These are phyloP conservation scores for Gephyroberyx darwinii DNA, from an alignment of 2,797 vertebrate species.

Conservation along the genomic window DNA sequence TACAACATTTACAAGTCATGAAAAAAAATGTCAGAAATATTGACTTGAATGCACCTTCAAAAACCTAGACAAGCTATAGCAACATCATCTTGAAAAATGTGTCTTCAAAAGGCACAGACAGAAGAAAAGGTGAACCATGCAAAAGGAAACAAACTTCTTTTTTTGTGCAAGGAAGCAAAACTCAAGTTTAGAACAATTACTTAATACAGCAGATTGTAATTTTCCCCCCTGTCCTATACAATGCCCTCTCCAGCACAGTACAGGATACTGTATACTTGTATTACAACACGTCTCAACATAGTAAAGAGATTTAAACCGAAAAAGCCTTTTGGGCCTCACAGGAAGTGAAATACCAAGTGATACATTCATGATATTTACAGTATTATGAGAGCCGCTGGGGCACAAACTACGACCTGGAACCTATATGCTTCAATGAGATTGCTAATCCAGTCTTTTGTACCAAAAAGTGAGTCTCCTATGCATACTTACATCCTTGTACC, in stretches of 20 bases:
- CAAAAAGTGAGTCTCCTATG: slow-evolving; percentile 52
- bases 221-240: slow-evolving; percentile 30
- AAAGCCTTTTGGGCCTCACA: slow-evolving; percentile 48
- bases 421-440: slow-evolving; percentile 37
- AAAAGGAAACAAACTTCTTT: slow-evolving; percentile 61
- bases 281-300: slow-evolving; percentile 34
- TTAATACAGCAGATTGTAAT: slow-evolving; percentile 73
- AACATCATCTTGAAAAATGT: slow-evolving; percentile 62
- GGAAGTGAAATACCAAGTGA: slow-evolving; percentile 54
- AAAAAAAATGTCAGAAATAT: slow-evolving; percentile 69
- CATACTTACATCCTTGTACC: slow-evolving; percentile 32
- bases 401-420: slow-evolving; percentile 45
- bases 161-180: slow-evolving; percentile 82
- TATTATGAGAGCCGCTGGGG: slow-evolving; percentile 45
- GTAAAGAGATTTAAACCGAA: slow-evolving; percentile 39
- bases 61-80: slow-evolving; percentile 64
- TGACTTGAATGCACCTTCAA: slow-evolving; percentile 55
- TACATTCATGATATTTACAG: slow-evolving; percentile 79
- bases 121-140: slow-evolving; percentile 74
- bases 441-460: slow-evolving; percentile 45
- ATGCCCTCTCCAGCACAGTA: slow-evolving; percentile 48
- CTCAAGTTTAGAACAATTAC: slow-evolving; percentile 69
- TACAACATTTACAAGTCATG: slow-evolving; percentile 87
- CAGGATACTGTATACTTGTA: slow-evolving; percentile 52
- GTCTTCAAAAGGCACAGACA: slow-evolving; percentile 79